Evolutionary conservation across 2,888 invertebrate species (phyloP), one percentile per base, ranked within the genome.

Genomic region (Drosophila aldrichi): DNA sequence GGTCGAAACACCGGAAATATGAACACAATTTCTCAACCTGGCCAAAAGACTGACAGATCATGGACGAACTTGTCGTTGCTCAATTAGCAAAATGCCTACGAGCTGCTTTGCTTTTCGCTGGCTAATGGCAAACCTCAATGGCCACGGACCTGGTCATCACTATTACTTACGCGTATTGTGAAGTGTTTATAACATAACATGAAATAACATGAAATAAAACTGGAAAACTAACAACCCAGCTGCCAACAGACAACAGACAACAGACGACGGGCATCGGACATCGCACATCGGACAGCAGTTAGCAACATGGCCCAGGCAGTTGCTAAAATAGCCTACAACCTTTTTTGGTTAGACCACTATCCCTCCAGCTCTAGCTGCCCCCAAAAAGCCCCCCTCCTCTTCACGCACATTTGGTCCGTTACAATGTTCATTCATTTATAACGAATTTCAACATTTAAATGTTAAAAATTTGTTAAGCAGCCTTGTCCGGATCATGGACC

Each of bases 401-500:
- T 16, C 22, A 14, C 52, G 22, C n/a, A 49, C 36, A 20, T 58
- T 73, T 38, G 25, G 68, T 36, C 85, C 82, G 80, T 85, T 82
- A 85, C 88, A 85, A 70, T 80, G 78, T 80, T 83, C 78, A 86
- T 83, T 83, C 86, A 88, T 82, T 83, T 86, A 83, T 88, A 83
- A 83, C 67, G 72, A 86, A 83, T 75, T 83, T 88, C 79, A 81
- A 76, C 89, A 83, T 83, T 83, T 69, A 88, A 83, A 81, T 84
- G 78, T 74, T 76, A 41, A 61, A 70, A 79, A 70, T 68, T 79
- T 48, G 61, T 65, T 70, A 44, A 54, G 36, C 63, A 77, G 70
- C 64, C 74, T 67, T 74, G 66, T 79, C 46, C 78, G 40, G 54
- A 70, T 55, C 54, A 52, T 63, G 70, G 70, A 52, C 57, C 56